Evolutionary conservation across 1,140 invertebrate genomes (phyloP).

Genomic region (Pogonomyrmex californicus): DNA sequence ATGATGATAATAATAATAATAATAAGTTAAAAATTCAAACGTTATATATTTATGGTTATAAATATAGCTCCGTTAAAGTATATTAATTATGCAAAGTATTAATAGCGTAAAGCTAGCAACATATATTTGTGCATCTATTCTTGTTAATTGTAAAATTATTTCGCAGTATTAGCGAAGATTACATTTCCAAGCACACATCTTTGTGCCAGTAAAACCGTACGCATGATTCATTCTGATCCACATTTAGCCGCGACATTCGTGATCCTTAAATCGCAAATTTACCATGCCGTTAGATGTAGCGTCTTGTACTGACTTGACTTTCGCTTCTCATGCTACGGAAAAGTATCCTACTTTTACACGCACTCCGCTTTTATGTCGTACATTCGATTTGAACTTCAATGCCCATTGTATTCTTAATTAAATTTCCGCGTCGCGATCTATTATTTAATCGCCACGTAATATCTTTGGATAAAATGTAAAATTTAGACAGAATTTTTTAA

Average conservation of each 20-base stretch:
- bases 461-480: slow-evolving; percentile 4
- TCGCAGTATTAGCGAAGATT: neutral
- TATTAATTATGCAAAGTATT: neutral
- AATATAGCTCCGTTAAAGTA: neutral
- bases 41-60: neutral
- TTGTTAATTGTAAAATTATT: slow-evolving; percentile 7
- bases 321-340: slow-evolving; percentile 32
- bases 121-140: no score
- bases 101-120: neutral
- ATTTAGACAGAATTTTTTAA: no score
- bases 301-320: slow-evolving; percentile 4
- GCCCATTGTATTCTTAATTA: slow-evolving; percentile 57
- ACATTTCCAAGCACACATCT: neutral
- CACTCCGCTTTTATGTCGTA: neutral
- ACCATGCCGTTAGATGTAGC: neutral
- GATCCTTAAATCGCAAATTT: slow-evolving; percentile 23
- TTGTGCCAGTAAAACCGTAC: neutral
- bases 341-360: slow-evolving; percentile 34
- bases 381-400: slow-evolving; percentile 30
- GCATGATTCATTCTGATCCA: neutral
- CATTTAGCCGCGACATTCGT: neutral
- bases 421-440: slow-evolving; percentile 38
- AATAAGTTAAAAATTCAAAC: neutral
- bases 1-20: no score
- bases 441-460: slow-evolving; percentile 51